These are phyloP conservation scores for Graptemys geographica DNA, from an alignment of 2,797 vertebrate species.

Conservation along the genomic window DNA sequence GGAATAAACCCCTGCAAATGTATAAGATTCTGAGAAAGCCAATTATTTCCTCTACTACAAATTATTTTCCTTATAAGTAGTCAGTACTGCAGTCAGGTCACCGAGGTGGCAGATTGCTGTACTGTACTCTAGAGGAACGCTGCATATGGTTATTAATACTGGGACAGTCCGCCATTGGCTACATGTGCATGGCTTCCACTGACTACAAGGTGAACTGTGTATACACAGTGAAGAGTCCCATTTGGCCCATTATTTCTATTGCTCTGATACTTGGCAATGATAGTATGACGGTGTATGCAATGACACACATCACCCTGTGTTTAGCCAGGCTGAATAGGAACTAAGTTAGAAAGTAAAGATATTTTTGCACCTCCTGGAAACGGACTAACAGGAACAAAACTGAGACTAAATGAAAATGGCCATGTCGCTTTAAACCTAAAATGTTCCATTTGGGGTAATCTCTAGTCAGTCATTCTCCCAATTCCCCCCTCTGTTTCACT, in stretches of 20 bases:
- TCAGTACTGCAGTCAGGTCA: not conserved
- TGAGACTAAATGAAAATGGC: not conserved
- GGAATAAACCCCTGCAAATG: not conserved
- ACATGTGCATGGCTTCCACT: not conserved
- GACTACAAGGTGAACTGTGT: not conserved
- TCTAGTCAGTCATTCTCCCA: not conserved
- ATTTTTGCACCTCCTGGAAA: not conserved
- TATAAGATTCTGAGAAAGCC: not conserved
- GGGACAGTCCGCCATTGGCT: not conserved
- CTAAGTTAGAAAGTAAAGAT: not conserved
- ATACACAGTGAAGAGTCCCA: not conserved
- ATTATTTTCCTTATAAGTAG: rapidly evolving
- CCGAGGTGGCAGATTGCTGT: not conserved
- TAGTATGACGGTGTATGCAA: not conserved
- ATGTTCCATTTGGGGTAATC: not conserved
- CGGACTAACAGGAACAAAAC: not conserved
- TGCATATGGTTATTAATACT: not conserved
- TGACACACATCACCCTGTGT: not conserved
- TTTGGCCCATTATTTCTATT: not conserved
- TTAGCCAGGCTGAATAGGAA: not conserved
- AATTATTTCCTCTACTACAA: not conserved
- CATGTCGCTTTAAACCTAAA: not conserved
- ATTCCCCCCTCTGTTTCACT: not conserved
- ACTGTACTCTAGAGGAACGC: not conserved
- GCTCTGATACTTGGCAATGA: not conserved